These are phyloP conservation scores for Tupiocoris notatus DNA, from an alignment of 2,888 invertebrate species.

Conservation along the genomic window DNA sequence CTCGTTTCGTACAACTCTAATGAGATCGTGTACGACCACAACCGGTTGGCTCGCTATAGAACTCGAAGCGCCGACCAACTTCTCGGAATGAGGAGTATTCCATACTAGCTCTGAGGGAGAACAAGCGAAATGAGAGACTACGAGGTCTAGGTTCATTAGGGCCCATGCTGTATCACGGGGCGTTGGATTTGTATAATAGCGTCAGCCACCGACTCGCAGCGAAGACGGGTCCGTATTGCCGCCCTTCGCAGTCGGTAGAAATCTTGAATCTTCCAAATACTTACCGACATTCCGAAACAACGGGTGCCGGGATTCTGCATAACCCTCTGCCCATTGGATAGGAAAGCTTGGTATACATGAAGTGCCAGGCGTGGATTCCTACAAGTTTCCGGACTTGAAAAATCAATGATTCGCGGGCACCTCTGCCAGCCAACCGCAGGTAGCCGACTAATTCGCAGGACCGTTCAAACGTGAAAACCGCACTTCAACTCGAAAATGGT, in stretches of 20 bases:
- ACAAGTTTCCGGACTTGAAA: too few relatives aligned
- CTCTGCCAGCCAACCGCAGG: too few relatives aligned
- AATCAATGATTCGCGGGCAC: too few relatives aligned
- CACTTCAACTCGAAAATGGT: too few relatives aligned
- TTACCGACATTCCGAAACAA: not conserved
- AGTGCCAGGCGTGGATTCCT: too few relatives aligned
- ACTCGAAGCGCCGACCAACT: not conserved
- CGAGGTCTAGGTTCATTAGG: not conserved
- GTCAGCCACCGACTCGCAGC: not conserved
- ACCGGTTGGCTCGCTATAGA: not conserved
- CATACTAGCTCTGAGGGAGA: not conserved
- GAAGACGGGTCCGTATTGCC: not conserved
- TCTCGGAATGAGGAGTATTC: not conserved
- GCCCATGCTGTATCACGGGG: not conserved
- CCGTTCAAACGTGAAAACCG: too few relatives aligned
- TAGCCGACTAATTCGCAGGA: too few relatives aligned
- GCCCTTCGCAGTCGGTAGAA: not conserved
- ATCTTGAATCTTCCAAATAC: not conserved
- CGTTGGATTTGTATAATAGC: not conserved
- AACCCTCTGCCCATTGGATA: too few relatives aligned
- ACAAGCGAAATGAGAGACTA: not conserved
- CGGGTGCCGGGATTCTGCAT: too few relatives aligned
- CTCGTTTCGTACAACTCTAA: not conserved
- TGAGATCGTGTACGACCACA: not conserved
- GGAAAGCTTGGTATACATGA: too few relatives aligned